Evolutionary conservation across 2,888 invertebrate genomes (phyloP).

Genomic region (Eristalinus sepulchralis): DNA sequence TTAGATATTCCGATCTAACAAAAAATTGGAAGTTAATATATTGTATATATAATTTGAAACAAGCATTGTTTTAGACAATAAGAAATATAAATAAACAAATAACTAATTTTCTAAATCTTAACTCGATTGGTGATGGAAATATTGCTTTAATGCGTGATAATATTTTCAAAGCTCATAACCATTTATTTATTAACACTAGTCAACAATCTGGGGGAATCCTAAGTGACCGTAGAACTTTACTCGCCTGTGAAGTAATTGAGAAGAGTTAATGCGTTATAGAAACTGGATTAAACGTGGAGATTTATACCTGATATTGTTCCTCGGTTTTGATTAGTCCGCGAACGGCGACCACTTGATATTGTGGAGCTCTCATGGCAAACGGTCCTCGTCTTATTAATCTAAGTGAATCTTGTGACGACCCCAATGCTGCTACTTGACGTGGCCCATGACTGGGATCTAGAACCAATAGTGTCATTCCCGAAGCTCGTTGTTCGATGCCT

Average conservation of each 20-base stretch:
- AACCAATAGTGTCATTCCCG: conserved; percentile 87
- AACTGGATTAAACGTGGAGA: too few species aligned
- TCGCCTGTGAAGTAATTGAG: conserved; percentile 84
- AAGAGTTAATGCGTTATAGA: neutral
- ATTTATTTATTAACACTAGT: conserved; percentile 76
- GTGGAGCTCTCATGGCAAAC: conserved; percentile 89
- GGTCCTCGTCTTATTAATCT: conserved; percentile 88
- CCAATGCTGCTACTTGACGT: conserved; percentile 87
- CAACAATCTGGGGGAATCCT: conserved; percentile 89
- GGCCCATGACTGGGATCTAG: conserved; percentile 93
- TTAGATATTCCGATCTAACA: conserved; percentile 34
- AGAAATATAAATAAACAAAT: conserved; percentile 26
- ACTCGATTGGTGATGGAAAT: conserved; percentile 49
- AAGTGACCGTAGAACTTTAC: conserved; percentile 88
- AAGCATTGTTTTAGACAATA: conserved; percentile 38
- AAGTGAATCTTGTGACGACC: conserved; percentile 82
- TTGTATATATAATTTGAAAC: conserved; percentile 36
- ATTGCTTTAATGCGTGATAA: conserved; percentile 62
- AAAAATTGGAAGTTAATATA: conserved; percentile 47
- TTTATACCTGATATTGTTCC: conserved; percentile 86
- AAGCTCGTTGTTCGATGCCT: conserved; percentile 90
- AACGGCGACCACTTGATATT: conserved; percentile 93
- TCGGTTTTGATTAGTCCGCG: conserved; percentile 88
- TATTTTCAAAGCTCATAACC: conserved; percentile 39
- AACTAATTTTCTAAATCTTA: conserved; percentile 43